Conservation (phyloP, 2,888 invertebrate genomes). For the Cancer borealis region DNA sequence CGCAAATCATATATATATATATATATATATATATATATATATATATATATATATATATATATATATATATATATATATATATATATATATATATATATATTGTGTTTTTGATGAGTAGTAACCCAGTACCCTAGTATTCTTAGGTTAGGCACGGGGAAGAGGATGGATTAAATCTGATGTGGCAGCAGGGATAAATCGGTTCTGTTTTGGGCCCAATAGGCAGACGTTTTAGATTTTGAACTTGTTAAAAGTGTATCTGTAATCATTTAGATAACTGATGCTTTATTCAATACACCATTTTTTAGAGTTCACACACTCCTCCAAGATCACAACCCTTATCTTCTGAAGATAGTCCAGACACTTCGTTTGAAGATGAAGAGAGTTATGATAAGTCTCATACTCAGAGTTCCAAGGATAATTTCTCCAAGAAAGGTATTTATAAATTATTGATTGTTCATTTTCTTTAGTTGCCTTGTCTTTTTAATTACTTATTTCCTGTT, state of each 20-base stretch:
- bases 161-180: no score
- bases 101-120: no score
- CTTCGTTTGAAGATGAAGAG: background rate
- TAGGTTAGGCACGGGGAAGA: no score
- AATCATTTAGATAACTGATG: background rate
- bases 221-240: background rate
- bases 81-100: background rate
- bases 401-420: background rate
- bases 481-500: no score
- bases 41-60: background rate
- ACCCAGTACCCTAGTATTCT: no score
- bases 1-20: no score
- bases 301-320: background rate
- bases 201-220: no score
- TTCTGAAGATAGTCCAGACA: background rate
- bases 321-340: background rate
- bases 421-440: background rate
- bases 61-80: background rate
- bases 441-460: background rate
- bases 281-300: background rate
- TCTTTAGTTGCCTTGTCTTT: no score
- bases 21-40: slow-evolving; percentile 5
- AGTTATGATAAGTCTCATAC: background rate
- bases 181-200: no score
- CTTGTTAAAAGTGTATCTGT: background rate